Conservation (phyloP, 2,113 vertebrate species). For the Lampris incognitus region DNA sequence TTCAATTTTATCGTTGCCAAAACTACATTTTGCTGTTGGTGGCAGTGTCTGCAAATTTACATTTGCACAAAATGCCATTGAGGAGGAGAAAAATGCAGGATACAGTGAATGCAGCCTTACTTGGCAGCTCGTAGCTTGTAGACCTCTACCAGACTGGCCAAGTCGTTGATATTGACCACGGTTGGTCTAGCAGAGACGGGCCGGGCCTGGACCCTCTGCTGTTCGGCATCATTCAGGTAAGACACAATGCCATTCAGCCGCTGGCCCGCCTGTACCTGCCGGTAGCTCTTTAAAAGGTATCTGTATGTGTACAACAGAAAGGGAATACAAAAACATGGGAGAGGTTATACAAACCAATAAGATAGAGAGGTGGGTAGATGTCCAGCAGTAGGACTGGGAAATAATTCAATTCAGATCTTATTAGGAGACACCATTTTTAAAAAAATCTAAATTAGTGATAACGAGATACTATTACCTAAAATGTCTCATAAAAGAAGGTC, state of each 20-base stretch:
- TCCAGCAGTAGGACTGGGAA: neutral
- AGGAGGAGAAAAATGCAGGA: too few species aligned
- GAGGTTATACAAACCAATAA: neutral
- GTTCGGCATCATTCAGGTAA: constrained; percentile 89
- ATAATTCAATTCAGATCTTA: too few species aligned
- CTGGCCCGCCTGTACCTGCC: constrained; percentile 87
- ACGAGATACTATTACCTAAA: too few species aligned
- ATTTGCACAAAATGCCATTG: too few species aligned
- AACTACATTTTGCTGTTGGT: too few species aligned
- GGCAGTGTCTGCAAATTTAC: too few species aligned
- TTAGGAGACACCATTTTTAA: too few species aligned
- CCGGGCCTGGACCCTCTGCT: constrained; percentile 87
- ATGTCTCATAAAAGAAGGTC: too few species aligned
- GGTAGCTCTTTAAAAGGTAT: constrained; percentile 94
- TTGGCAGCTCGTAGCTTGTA: constrained; percentile 91
- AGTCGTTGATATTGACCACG: constrained; percentile 83
- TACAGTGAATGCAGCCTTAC: constrained; percentile 74
- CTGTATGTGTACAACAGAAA: constrained; percentile 70
- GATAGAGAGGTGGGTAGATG: neutral
- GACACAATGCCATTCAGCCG: constrained; percentile 89
- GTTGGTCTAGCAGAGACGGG: constrained; percentile 83
- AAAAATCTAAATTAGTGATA: too few species aligned
- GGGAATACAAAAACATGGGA: neutral
- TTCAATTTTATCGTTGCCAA: too few species aligned
- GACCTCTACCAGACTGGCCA: constrained; percentile 85